phyloP scores from a whole-genome alignment of 2,888 invertebrate genomes.

The Syritta pipiens region DNA sequence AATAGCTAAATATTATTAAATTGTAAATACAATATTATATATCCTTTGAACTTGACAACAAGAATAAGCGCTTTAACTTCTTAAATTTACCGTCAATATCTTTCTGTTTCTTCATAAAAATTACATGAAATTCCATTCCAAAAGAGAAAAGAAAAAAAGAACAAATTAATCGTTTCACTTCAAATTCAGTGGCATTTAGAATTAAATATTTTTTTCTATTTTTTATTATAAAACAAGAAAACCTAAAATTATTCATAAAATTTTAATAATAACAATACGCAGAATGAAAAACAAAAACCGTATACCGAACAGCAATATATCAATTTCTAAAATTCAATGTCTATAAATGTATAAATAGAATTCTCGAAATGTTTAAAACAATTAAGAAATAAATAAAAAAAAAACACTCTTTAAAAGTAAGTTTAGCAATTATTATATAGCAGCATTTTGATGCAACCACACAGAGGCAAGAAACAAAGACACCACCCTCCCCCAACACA shows the following conservation, averaged over 20 bases:
- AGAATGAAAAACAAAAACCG: constrained; percentile 10
- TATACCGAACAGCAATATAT: constrained; percentile 63
- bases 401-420: constrained; percentile 35
- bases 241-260: constrained; percentile 71
- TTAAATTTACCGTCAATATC: constrained; percentile 34
- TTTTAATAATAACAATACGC: constrained; percentile 36
- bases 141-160: not conserved
- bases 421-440: constrained; percentile 56
- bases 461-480: too few species aligned
- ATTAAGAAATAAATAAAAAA: constrained; percentile 31
- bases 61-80: constrained; percentile 63
- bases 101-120: constrained; percentile 31
- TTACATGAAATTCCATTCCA: constrained; percentile 47
- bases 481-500: too few species aligned
- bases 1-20: constrained; percentile 48
- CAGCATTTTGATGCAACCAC: constrained; percentile 52
- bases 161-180: constrained; percentile 30
- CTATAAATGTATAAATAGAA: constrained; percentile 50
- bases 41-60: constrained; percentile 53
- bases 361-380: constrained; percentile 51
- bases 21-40: constrained; percentile 66
- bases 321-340: constrained; percentile 60
- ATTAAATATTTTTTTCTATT: constrained; percentile 71
- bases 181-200: constrained; percentile 46
- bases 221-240: too few species aligned